Conservation (phyloP, 2,888 invertebrate species). For the Andrena minutula region DNA sequence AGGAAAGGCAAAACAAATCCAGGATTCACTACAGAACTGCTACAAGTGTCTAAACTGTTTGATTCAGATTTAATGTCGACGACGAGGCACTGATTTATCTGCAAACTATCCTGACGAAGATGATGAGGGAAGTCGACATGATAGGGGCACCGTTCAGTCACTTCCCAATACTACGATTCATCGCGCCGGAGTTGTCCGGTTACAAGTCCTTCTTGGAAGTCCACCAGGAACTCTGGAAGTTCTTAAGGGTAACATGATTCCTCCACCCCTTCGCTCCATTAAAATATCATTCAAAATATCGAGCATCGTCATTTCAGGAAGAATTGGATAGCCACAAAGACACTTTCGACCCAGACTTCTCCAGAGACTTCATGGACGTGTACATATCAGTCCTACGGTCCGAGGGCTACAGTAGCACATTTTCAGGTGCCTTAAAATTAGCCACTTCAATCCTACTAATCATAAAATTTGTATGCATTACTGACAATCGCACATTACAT, state of each 20-base stretch:
- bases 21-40: not conserved
- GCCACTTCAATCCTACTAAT: not conserved
- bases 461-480: not conserved
- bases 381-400: constrained; percentile 90
- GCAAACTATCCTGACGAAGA: constrained; percentile 89
- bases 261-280: no score
- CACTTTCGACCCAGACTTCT: constrained; percentile 87
- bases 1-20: no score
- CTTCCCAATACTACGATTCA: constrained; percentile 89
- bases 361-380: constrained; percentile 93
- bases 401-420: constrained; percentile 86
- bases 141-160: constrained; percentile 93
- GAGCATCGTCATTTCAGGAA: constrained; percentile 81
- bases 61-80: constrained; percentile 82
- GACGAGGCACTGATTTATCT: constrained; percentile 90
- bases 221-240: constrained; percentile 89
- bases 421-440: constrained; percentile 79
- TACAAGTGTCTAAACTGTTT: not conserved
- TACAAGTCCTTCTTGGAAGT: constrained; percentile 90
- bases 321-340: constrained; percentile 91
- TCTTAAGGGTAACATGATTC: constrained; percentile 28
- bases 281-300: no score
- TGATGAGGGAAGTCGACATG: constrained; percentile 92
- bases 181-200: constrained; percentile 92
- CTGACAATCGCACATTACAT: not conserved